A percentile compares a stretch with the other conserved stretches of the same genome.
Conservation (phyloP, 2,797 vertebrate species). For the Bufotes viridis region DNA sequence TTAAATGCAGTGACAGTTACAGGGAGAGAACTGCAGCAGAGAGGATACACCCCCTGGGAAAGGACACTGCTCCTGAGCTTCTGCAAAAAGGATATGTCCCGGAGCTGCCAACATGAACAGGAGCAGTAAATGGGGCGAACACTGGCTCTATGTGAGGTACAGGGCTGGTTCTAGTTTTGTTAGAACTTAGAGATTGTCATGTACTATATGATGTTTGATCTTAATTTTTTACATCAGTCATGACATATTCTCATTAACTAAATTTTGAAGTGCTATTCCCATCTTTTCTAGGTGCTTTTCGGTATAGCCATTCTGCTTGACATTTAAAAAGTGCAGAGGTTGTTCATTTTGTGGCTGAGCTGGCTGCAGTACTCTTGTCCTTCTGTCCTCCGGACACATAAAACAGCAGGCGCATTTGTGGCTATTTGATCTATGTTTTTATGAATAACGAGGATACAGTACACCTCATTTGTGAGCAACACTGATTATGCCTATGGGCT, state of each 20-base stretch:
- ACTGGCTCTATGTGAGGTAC: too few relatives aligned
- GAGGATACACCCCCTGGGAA: too few relatives aligned
- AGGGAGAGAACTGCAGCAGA: too few relatives aligned
- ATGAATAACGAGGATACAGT: conserved; percentile 30
- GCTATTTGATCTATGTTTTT: conserved; percentile 44
- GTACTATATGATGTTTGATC: too few relatives aligned
- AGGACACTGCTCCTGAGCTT: too few relatives aligned
- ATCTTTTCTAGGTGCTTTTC: background rate
- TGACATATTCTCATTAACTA: background rate
- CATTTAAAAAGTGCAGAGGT: background rate
- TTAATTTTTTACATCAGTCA: too few relatives aligned
- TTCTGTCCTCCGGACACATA: conserved; percentile 14
- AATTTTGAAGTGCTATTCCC: background rate
- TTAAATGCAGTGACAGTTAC: too few relatives aligned
- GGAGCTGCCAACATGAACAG: too few relatives aligned
- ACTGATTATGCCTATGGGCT: conserved; percentile 41
- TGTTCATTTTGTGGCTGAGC: background rate
- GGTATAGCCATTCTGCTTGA: background rate
- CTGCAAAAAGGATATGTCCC: too few relatives aligned
- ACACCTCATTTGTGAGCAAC: conserved; percentile 45
- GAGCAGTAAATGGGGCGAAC: too few relatives aligned
- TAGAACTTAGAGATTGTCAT: too few relatives aligned
- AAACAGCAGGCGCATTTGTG: conserved; percentile 34
- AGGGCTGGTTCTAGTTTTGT: too few relatives aligned
- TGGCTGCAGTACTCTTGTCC: background rate